Evolutionary conservation across 2,797 vertebrate genomes (phyloP).

Genomic region (Myoxocephalus aenaeus): DNA sequence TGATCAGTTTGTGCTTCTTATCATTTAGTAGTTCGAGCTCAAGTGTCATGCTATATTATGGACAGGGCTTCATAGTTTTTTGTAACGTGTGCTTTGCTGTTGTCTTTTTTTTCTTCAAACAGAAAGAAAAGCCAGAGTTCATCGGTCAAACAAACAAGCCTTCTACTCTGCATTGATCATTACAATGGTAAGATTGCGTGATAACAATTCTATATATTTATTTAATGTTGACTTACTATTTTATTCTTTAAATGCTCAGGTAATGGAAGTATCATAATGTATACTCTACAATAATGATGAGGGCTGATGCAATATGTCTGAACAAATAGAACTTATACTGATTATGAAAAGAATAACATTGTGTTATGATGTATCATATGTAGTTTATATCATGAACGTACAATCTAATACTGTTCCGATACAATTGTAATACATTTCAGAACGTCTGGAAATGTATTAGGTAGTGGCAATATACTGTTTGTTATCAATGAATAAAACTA

Average conservation of each 20-base stretch:
- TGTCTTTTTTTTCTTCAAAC: constrained; percentile 11
- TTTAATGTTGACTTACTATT: neutral
- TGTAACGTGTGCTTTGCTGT: neutral
- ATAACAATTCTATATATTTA: neutral
- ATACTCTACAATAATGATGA: neutral
- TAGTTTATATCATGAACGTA: neutral
- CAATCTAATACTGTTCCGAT: neutral
- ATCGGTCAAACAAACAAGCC: constrained; percentile 15
- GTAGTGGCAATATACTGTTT: neutral
- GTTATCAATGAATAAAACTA: neutral
- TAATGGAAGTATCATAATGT: neutral
- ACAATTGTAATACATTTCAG: too few relatives aligned
- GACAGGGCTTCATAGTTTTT: neutral
- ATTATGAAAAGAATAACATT: neutral
- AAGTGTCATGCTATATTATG: neutral
- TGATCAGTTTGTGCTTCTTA: constrained; percentile 9
- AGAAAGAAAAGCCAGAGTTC: constrained; percentile 36
- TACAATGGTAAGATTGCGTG: constrained; percentile 83
- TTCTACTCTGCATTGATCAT: constrained; percentile 61
- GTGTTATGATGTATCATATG: neutral
- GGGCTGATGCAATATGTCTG: neutral
- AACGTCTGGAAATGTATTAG: neutral
- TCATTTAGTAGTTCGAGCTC: neutral
- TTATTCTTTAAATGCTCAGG: neutral
- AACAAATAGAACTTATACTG: neutral